phyloP scores from a whole-genome alignment of 2,797 vertebrate genomes.

The Limosa lapponica region DNA sequence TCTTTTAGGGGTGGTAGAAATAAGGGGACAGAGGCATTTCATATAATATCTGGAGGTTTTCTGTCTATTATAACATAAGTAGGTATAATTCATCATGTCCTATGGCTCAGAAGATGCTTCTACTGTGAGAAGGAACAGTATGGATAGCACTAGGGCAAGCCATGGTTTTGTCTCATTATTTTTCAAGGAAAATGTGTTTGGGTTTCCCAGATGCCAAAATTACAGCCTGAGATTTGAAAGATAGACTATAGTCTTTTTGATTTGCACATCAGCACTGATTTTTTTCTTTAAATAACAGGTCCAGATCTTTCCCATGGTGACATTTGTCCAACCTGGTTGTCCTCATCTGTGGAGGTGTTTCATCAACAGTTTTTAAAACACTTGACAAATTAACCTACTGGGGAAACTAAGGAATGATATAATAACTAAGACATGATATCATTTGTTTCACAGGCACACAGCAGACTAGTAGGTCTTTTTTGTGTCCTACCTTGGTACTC shows the following conservation, averaged over 20 bases:
- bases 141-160: neutral
- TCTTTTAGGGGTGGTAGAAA: neutral
- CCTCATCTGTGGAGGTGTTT: neutral
- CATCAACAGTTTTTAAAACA: neutral
- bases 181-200: neutral
- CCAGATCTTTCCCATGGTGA: neutral
- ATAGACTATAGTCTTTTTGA: neutral
- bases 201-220: neutral
- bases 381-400: neutral
- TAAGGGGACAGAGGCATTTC: neutral
- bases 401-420: neutral
- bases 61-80: neutral
- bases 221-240: neutral
- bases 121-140: neutral
- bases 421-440: neutral
- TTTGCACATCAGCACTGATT: neutral
- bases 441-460: neutral
- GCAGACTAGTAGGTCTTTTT: neutral
- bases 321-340: neutral
- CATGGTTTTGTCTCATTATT: neutral
- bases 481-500: neutral
- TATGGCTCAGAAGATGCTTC: neutral
- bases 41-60: neutral
- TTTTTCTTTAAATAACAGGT: neutral
- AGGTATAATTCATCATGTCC: neutral